A percentile compares a stretch with the other conserved stretches of the same genome.
Conservation (phyloP, 2,888 invertebrate species). For the Lithophane leautieri region DNA sequence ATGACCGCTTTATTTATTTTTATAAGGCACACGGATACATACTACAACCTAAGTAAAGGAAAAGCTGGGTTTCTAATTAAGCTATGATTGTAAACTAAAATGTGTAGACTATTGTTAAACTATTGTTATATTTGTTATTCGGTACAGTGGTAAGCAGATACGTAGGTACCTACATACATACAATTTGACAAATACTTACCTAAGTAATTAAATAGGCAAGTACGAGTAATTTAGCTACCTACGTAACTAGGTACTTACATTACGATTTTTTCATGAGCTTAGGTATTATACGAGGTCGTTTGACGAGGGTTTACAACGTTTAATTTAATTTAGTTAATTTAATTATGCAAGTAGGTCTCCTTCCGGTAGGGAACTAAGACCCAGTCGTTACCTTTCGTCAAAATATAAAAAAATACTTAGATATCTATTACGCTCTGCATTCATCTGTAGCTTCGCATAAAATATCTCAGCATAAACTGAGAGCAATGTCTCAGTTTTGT, state of each 20-base stretch:
- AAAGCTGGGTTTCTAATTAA: neutral
- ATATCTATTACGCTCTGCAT: too few species aligned
- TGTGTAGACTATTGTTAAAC: too few species aligned
- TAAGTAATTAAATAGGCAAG: too few species aligned
- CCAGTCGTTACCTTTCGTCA: neutral
- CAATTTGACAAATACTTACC: neutral
- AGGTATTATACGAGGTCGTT: neutral
- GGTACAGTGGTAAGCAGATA: too few species aligned
- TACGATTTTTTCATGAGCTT: neutral
- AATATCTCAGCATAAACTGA: neutral
- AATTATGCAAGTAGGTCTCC: neutral
- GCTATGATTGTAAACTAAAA: too few species aligned
- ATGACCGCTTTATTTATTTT: neutral
- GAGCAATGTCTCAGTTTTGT: slow-evolving; percentile 35
- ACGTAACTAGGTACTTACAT: neutral
- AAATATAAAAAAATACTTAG: neutral
- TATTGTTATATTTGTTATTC: too few species aligned
- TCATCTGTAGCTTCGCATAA: too few species aligned
- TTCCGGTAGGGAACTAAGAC: neutral
- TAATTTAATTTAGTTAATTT: neutral
- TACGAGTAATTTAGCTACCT: too few species aligned
- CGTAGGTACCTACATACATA: neutral
- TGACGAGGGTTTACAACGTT: slow-evolving; percentile 2
- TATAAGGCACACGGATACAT: neutral
- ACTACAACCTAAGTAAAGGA: neutral